These are phyloP conservation scores for Lepetodrilus schrolli DNA, from an alignment of 2,888 invertebrate genomes.

Conservation along the genomic window DNA sequence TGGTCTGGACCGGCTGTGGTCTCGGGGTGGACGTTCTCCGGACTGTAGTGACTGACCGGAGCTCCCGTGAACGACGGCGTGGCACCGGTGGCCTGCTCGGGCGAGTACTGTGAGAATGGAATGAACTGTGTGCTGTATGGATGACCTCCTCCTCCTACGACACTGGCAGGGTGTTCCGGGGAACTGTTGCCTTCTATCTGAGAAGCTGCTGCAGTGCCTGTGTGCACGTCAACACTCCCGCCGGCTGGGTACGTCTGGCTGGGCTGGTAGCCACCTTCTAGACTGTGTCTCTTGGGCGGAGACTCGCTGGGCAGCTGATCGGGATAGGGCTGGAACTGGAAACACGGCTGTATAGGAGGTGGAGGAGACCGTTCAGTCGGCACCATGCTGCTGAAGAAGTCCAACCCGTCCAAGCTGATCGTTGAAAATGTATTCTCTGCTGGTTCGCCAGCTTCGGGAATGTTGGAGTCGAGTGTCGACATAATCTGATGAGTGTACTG, in stretches of 20 bases:
- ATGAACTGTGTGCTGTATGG: neutral
- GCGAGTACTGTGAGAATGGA: neutral
- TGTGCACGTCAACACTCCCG: neutral
- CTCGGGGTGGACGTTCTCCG: slow-evolving; percentile 13
- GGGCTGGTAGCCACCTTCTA: neutral
- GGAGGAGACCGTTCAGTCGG: neutral
- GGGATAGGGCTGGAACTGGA: slow-evolving; percentile 6
- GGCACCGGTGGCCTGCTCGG: neutral
- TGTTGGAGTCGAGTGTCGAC: neutral
- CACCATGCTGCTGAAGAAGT: slow-evolving; percentile 1
- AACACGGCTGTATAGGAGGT: neutral
- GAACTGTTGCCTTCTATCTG: neutral
- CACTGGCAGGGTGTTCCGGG: neutral
- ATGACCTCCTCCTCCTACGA: too few species aligned
- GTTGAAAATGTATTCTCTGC: too few species aligned
- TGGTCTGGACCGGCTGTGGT: neutral
- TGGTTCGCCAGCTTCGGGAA: neutral
- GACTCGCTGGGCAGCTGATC: slow-evolving; percentile 3
- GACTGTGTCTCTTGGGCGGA: slow-evolving; percentile 4
- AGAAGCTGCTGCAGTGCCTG: neutral
- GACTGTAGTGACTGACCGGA: too few species aligned
- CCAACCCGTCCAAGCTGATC: neutral
- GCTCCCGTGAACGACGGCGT: neutral
- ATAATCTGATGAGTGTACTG: neutral
- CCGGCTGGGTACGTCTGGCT: neutral